A percentile compares a stretch with the other conserved stretches of the same genome.
Conservation (phyloP, 2,888 invertebrate genomes). For the Melanostoma scalare region DNA sequence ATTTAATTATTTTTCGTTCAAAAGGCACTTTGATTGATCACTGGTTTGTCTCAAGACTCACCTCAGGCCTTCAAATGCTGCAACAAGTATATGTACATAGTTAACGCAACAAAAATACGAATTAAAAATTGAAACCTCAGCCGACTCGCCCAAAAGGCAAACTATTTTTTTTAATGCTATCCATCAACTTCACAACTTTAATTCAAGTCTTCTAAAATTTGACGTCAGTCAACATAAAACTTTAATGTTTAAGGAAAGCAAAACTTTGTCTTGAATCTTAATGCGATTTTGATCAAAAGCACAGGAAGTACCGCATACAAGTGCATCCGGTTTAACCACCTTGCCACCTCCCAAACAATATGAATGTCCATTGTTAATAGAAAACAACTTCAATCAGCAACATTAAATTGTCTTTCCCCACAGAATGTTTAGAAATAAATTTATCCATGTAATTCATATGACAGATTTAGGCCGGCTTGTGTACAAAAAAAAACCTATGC, state of each 20-base stretch:
- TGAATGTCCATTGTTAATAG: conserved; percentile 24
- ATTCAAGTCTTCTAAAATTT: background rate
- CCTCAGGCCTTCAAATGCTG: background rate
- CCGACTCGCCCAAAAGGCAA: background rate
- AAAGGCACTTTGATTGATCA: conserved; percentile 26
- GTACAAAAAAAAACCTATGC: conserved; percentile 2
- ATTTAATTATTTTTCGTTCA: background rate
- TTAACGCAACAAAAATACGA: conserved; percentile 16
- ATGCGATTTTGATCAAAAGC: conserved; percentile 44
- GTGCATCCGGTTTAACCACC: conserved; percentile 40
- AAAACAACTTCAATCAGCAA: conserved; percentile 46
- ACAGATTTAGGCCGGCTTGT: conserved; percentile 49
- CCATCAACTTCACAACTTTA: conserved; percentile 38
- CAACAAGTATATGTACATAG: conserved; percentile 5
- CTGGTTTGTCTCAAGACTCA: conserved; percentile 21
- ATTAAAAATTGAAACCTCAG: background rate
- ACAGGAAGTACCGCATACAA: conserved; percentile 45
- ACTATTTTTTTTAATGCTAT: conserved; percentile 28
- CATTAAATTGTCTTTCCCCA: conserved; percentile 29
- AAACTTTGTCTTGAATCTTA: conserved; percentile 36
- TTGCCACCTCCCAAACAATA: conserved; percentile 9
- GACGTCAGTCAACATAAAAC: background rate
- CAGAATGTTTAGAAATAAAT: conserved; percentile 33
- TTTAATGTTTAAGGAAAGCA: conserved; percentile 14
- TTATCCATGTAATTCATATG: conserved; percentile 17